These are phyloP conservation scores for Leuctra nigra DNA, from an alignment of 2,888 invertebrate species.

Conservation along the genomic window DNA sequence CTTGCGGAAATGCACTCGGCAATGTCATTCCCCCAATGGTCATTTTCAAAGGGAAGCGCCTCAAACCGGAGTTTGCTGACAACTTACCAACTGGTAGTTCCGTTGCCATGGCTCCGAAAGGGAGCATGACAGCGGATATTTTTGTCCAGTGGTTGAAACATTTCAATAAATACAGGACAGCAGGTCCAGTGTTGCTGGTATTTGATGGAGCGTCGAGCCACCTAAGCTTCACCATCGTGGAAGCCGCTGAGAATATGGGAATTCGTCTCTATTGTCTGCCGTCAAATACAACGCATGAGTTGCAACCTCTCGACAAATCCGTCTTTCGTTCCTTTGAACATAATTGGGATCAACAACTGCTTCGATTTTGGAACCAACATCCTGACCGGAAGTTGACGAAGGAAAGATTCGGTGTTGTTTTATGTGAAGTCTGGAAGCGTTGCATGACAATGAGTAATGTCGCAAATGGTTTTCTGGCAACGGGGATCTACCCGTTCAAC, in stretches of 20 bases:
- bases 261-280: conserved; percentile 36
- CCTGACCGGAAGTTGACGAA: conserved; percentile 33
- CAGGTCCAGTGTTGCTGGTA: conserved; percentile 31
- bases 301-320: conserved; percentile 37
- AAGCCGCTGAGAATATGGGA: conserved; percentile 32
- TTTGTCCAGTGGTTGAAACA: conserved; percentile 32
- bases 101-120: conserved; percentile 32
- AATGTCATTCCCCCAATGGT: conserved; percentile 18
- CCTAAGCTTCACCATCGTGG: conserved; percentile 34
- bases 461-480: conserved; percentile 20
- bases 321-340: conserved; percentile 35
- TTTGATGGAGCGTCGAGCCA: conserved; percentile 36
- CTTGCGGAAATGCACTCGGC: conserved; percentile 21
- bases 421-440: conserved; percentile 22
- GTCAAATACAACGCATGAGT: conserved; percentile 37
- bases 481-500: conserved; percentile 34
- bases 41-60: conserved; percentile 17
- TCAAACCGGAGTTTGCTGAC: conserved; percentile 16
- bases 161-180: conserved; percentile 31
- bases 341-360: conserved; percentile 36
- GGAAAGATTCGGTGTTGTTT: conserved; percentile 33
- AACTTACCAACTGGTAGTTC: conserved; percentile 31
- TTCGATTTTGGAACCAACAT: conserved; percentile 33
- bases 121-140: conserved; percentile 32
- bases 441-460: conserved; percentile 18